A percentile compares a stretch with the other conserved stretches of the same genome.
Conservation (phyloP, 2,113 vertebrate species). For the Neopipo cinnamomea region DNA sequence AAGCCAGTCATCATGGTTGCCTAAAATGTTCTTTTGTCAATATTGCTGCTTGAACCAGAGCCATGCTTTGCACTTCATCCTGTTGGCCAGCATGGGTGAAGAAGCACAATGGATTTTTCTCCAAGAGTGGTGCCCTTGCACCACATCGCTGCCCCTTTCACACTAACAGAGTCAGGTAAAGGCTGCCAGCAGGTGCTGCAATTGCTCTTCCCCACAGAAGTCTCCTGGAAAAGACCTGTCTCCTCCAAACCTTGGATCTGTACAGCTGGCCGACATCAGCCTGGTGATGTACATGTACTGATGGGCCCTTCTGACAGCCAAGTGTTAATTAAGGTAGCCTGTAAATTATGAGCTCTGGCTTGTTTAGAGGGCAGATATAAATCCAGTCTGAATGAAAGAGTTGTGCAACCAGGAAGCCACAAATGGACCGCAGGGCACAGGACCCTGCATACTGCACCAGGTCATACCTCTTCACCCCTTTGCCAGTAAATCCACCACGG, state of each 20-base stretch:
- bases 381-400: background rate
- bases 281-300: background rate
- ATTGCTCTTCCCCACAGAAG: fast-evolving
- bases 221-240: background rate
- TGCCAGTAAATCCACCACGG: background rate
- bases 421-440: fast-evolving
- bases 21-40: background rate
- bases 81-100: background rate
- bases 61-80: background rate
- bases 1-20: background rate
- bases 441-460: background rate
- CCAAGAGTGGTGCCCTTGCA: fast-evolving
- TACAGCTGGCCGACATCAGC: background rate
- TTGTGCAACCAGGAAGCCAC: background rate
- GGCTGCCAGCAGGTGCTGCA: fast-evolving
- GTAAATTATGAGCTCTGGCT: background rate
- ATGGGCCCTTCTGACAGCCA: background rate
- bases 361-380: background rate
- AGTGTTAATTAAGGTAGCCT: background rate
- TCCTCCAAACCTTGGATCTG: background rate
- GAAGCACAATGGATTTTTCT: background rate
- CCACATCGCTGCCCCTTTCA: background rate
- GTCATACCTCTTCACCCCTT: background rate
- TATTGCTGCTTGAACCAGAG: background rate
- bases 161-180: background rate